Conservation (phyloP, 1,140 invertebrate genomes). For the Drosophila rufa region DNA sequence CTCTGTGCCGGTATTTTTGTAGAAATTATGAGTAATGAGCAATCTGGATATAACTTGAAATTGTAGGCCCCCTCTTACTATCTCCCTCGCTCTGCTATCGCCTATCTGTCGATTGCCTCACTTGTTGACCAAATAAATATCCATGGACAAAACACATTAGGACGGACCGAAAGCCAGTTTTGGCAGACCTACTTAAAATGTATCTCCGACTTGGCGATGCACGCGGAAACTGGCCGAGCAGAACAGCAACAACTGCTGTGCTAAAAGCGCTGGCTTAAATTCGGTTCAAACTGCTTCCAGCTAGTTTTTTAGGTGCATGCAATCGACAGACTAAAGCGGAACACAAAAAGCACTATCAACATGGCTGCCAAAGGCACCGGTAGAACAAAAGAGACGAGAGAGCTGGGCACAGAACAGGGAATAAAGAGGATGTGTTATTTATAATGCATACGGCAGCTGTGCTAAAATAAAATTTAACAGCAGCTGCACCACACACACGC, state of each 20-base stretch:
- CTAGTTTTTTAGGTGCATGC: conserved; percentile 65
- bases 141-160: conserved; percentile 53
- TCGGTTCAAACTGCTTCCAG: conserved; percentile 70
- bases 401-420: conserved; percentile 37
- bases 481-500: conserved; percentile 51
- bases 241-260: conserved; percentile 6
- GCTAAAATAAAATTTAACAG: conserved; percentile 60
- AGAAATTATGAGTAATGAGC: conserved; percentile 72
- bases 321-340: conserved; percentile 33
- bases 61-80: conserved; percentile 2
- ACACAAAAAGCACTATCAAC: conserved; percentile 38
- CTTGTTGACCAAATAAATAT: conserved; percentile 42
- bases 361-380: conserved; percentile 37
- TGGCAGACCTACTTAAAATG: conserved; percentile 37
- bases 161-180: conserved; percentile 44
- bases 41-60: conserved; percentile 67
- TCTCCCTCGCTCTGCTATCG: conserved; percentile 28
- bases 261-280: conserved; percentile 35
- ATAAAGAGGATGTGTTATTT: conserved; percentile 58
- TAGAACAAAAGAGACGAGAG: not conserved
- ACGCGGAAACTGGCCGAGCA: conserved; percentile 47
- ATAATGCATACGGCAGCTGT: conserved; percentile 64
- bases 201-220: conserved; percentile 55
- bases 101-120: conserved; percentile 15
- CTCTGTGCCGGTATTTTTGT: conserved; percentile 18